Evolutionary conservation across 1,140 invertebrate species (phyloP), one percentile per base, ranked within the genome.

Genomic region (Eumeta japonica): DNA sequence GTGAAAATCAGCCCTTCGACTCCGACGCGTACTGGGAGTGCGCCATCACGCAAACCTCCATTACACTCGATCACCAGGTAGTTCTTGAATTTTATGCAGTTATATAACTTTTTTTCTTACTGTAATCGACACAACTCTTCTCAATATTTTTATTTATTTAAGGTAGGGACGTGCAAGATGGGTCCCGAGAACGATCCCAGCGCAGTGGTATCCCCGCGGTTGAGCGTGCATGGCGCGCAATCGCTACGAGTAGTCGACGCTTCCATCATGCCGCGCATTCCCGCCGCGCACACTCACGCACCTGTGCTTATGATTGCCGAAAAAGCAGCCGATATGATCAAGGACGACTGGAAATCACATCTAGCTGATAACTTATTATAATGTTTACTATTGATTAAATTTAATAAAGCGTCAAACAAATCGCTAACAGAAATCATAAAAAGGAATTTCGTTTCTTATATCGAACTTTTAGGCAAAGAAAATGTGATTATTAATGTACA

Each of bases 101-200:
- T 5, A 50, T 19, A 9, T 37, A n/a, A 2, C n/a, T 17, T 13
- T 3, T 37, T 3, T 19, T n/a, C 20, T 24, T 7, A 24, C 20
- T n/a, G 7, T 7, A 24, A 7, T 7, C 7, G n/a, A 7, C n/a
- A n/a, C n/a, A n/a, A n/a, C n/a, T n/a, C n/a, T n/a, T n/a, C n/a
- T n/a, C n/a, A n/a, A n/a, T n/a, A n/a, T n/a, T n/a, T n/a, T n/a
- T n/a, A n/a, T n/a, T n/a, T n/a, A n/a, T n/a, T n/a, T n/a, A n/a
- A n/a, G n/a, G n/a, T 85, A 1, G 86, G 89, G 5, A 89, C 85
- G 0, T 86, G 86, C 24, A 92, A 91, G 71, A 95, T 94, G 92
- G 90, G 89, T 0, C 83, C 87, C 2, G 42, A 66, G 1, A 67
- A 43, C 0, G 90, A 94, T 52, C 83, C 81, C 0, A 81, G 81